phyloP scores from a whole-genome alignment of 2,888 invertebrate species.

The Aromia moschata region DNA sequence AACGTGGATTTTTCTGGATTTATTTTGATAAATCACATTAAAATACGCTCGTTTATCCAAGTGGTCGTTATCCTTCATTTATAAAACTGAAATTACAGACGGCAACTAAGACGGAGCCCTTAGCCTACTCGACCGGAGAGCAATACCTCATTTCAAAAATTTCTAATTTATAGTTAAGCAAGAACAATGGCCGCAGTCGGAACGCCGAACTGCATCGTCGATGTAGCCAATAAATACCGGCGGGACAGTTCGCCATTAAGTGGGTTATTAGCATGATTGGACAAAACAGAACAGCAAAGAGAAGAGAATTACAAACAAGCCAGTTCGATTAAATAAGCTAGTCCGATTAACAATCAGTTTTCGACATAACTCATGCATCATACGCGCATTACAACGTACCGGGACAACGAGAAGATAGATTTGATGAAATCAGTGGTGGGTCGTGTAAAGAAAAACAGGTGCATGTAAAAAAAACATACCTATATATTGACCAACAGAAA shows the following conservation, averaged over 20 bases:
- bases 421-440: too few species aligned
- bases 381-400: conserved; percentile 37
- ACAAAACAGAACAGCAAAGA: conserved; percentile 47
- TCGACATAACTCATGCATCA: conserved; percentile 54
- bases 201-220: conserved; percentile 27
- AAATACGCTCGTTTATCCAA: conserved; percentile 19
- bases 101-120: conserved; percentile 18
- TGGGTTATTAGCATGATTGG: conserved; percentile 56
- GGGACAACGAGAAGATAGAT: conserved; percentile 1
- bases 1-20: too few species aligned
- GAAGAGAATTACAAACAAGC: conserved; percentile 52
- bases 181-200: conserved; percentile 34
- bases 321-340: conserved; percentile 50
- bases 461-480: too few species aligned
- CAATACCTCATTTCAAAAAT: conserved; percentile 29
- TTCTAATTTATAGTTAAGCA: conserved; percentile 33
- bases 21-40: too few species aligned
- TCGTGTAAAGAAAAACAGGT: too few species aligned
- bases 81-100: conserved; percentile 12
- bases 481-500: too few species aligned
- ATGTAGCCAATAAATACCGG: conserved; percentile 43
- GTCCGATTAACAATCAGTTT: conserved; percentile 53
- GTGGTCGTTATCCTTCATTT: conserved; percentile 15
- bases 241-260: conserved; percentile 49
- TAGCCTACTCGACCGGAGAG: conserved; percentile 8